phyloP scores from a whole-genome alignment of 2,113 vertebrate species.

The Speoplatyrhinus poulsoni region DNA sequence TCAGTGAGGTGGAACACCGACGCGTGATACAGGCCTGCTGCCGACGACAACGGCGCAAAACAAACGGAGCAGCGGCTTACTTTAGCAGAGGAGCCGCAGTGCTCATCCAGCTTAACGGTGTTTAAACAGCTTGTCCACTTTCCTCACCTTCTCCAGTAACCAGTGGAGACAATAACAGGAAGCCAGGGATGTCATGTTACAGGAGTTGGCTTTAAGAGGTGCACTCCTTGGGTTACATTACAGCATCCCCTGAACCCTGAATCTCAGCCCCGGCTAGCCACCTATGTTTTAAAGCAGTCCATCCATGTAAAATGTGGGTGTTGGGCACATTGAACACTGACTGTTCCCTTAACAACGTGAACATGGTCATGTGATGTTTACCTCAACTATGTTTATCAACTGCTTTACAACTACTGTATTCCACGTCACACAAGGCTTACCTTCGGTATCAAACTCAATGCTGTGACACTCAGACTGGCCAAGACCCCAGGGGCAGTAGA shows the following conservation, averaged over 20 bases:
- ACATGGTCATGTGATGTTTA: too few relatives aligned
- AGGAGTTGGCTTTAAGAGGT: neutral
- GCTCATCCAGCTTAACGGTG: constrained; percentile 5
- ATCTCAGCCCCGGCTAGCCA: too few relatives aligned
- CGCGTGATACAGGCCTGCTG: constrained; percentile 33
- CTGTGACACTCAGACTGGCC: constrained; percentile 59
- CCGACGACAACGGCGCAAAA: constrained; percentile 18
- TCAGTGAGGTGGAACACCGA: constrained; percentile 46
- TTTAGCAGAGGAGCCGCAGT: constrained; percentile 13
- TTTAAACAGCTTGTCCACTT: constrained; percentile 1
- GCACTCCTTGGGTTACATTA: too few relatives aligned
- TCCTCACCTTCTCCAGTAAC: constrained; percentile 4
- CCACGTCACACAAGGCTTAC: constrained; percentile 59
- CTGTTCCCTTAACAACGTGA: too few relatives aligned
- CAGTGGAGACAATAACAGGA: neutral
- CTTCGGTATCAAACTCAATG: constrained; percentile 84
- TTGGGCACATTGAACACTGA: too few relatives aligned
- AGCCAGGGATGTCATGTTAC: constrained; percentile 2
- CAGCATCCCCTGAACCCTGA: too few relatives aligned
- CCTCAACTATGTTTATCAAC: too few relatives aligned
- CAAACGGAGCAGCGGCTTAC: constrained; percentile 16
- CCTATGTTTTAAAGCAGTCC: too few relatives aligned
- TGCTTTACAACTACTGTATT: too few relatives aligned
- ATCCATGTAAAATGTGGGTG: too few relatives aligned
- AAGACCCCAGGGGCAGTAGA: constrained; percentile 85